Base-by-base conservation (phyloP, 1,140 invertebrate genomes). In the Cepaea nemoralis region DNA sequence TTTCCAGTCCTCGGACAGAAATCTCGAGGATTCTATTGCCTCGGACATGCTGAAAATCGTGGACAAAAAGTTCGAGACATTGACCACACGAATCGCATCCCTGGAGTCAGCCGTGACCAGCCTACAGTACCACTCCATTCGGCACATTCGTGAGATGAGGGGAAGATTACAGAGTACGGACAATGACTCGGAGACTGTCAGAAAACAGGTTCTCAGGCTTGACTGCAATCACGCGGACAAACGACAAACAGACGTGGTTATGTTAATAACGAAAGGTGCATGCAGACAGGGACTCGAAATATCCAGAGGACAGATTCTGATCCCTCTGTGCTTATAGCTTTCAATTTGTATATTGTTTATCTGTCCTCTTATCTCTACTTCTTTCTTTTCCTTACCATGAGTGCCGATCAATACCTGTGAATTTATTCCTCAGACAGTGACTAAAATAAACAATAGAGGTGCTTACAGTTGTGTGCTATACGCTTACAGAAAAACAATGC, bases 1-100 rank as follows among this genome's bases (percentile, higher is more conserved):
- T 40, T 31, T 22, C 22, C 37, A 39, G 22, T 12, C 42, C 2
- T 35, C 55, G 19, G 12, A 39, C 16, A 81, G 67, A 35, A 73
- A 84, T 33, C 59, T 85, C 2, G 85, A 86, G 39, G 84, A 85
- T 37, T 78, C 67, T 24, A 82, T 87, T 27, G 50, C 86, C 1
- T 75, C 63, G 6, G 82, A 85, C 16, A 82, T 87, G 69, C 55
- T 87, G 42, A 82, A 80, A 63, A 83, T 84, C 3, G 86, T 87
- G 1, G 86, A 86, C 71, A 78, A 82, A 48, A 87, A 87, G 50
- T 87, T 87, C 66, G 84, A 87, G 37, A 85, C 86, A 33, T 63
- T 87, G 8, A 87, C 84, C 73, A 78, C 83, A 19, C 71, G 86
- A 31, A 83, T 87, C 42, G 80, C 75, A 0, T 55, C 84, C 8